phyloP scores from a whole-genome alignment of 2,888 invertebrate species.

The Drosophila tanythrix region DNA sequence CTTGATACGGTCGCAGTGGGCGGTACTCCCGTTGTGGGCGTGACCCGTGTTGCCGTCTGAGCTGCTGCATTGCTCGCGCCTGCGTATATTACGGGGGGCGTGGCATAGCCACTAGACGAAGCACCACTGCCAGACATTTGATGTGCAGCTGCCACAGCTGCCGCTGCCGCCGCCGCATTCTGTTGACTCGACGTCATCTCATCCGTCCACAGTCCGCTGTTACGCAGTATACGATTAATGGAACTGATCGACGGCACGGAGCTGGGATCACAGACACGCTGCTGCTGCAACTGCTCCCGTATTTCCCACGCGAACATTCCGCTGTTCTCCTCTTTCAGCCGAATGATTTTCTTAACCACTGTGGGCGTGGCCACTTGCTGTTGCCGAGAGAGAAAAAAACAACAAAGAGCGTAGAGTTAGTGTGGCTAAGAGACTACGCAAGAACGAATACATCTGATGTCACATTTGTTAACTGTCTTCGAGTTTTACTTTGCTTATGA shows the following conservation, averaged over 20 bases:
- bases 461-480: background rate
- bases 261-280: constrained; percentile 95
- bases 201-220: constrained; percentile 93
- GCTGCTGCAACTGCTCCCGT: constrained; percentile 93
- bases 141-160: constrained; percentile 72
- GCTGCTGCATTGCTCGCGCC: constrained; percentile 28
- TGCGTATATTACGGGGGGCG: constrained; percentile 50
- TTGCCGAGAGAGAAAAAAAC: constrained; percentile 70
- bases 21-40: constrained; percentile 33
- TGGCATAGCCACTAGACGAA: constrained; percentile 37
- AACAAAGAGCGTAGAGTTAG: background rate
- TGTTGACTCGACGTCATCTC: constrained; percentile 85
- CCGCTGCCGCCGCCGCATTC: constrained; percentile 81
- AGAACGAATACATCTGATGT: background rate
- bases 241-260: constrained; percentile 97
- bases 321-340: constrained; percentile 97
- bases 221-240: constrained; percentile 96
- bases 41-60: constrained; percentile 24
- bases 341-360: constrained; percentile 96
- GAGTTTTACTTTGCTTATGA: background rate
- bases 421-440: background rate
- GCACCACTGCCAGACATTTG: constrained; percentile 43
- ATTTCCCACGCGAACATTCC: constrained; percentile 99
- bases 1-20: constrained; percentile 42
- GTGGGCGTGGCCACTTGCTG: constrained; percentile 99